These are phyloP conservation scores for Diplosoma virens DNA, from an alignment of 23 tunicate species.

Conservation along the genomic window DNA sequence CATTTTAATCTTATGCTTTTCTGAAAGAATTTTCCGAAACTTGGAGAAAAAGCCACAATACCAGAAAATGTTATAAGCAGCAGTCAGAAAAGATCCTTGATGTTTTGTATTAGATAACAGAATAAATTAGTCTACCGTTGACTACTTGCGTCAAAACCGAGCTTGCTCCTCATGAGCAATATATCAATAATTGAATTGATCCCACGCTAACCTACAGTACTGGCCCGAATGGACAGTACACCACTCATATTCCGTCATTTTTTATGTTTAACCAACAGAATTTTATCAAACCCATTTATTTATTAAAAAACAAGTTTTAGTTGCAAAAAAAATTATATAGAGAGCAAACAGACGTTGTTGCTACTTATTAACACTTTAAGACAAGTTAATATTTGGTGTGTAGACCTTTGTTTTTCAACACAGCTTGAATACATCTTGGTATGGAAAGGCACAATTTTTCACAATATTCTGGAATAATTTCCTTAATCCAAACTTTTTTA, in stretches of 20 bases:
- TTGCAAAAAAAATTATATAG: neutral
- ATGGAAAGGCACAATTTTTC: neutral
- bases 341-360: neutral
- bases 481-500: neutral
- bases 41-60: too few species aligned
- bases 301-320: neutral
- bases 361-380: neutral
- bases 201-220: too few species aligned
- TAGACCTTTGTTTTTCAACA: neutral
- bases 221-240: slow-evolving; percentile 1
- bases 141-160: too few species aligned
- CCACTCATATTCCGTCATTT: neutral
- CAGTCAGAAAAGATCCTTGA: too few species aligned
- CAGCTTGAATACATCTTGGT: neutral
- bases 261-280: neutral
- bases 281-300: slow-evolving; percentile 4
- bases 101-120: too few species aligned
- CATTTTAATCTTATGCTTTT: too few species aligned
- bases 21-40: too few species aligned
- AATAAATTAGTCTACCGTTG: too few species aligned
- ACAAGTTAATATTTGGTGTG: neutral
- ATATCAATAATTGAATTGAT: too few species aligned
- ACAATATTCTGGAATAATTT: neutral
- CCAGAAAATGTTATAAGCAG: too few species aligned
- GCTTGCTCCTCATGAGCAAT: too few species aligned